Evolutionary conservation across 2,888 invertebrate species (phyloP), one percentile per base, ranked within the genome.

Genomic region (Trachelus stipa): DNA sequence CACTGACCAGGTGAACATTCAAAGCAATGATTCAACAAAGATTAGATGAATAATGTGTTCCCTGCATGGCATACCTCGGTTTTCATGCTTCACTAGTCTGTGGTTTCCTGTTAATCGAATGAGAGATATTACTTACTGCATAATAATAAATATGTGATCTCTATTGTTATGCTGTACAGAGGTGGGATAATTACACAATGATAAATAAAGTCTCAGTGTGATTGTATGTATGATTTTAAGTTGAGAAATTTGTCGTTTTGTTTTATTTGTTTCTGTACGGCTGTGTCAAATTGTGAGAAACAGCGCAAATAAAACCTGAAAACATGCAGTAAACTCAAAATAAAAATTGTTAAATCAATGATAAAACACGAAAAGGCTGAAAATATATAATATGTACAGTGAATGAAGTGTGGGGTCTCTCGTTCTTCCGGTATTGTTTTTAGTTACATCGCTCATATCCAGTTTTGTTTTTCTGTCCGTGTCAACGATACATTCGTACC

Each of bases 21-120:
- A 91, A 91, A 91, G 91, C 91, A 89, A 88, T 91, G 91, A 91
- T 87, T 87, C 85, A 89, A 91, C 90, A 90, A 88, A 90, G 88
- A 91, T 91, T 91, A 90, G 88, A 91, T 91, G 90, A 90, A 88
- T 90, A 90, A 90, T 91, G 91, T 87, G 80, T 86, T 91, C 89
- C 90, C 91, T 91, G 91, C 89, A 90, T 90, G 88, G 89, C 86
- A 90, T 90, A 88, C 89, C 89, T 91, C 88, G 88, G 87, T 86
- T 90, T 86, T 90, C 91, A 91, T 91, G 91, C 91, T 88, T 91
- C 90, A 85, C 88, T 90, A 91, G 88, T 85, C 83, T 87, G 88
- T 88, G 85, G 89, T 84, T 85, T 88, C 91, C 90, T 91, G 91
- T 91, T 90, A 91, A 91, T 88, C 88, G 79, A 90, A 89, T 89